phyloP scores from a whole-genome alignment of 2,113 vertebrate genomes.

The Puffinus mauretanicus region DNA sequence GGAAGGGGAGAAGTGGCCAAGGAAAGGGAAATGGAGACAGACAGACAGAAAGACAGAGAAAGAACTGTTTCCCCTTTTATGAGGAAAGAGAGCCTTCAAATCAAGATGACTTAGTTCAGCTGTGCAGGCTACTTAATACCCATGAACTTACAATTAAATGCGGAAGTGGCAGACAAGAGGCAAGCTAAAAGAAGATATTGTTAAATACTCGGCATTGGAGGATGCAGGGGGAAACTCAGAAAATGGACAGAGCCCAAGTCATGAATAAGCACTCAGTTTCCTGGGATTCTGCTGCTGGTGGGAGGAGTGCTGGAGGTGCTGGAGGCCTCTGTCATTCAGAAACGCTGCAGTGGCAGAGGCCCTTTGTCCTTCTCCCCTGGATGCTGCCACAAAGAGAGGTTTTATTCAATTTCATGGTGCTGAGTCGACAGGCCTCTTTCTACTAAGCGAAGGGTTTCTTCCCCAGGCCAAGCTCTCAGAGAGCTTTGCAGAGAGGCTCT shows the following conservation, averaged over 20 bases:
- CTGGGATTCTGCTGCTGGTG: conserved; percentile 61
- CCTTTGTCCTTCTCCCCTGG: conserved; percentile 84
- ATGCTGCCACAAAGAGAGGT: conserved; percentile 82
- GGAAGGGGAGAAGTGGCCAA: conserved; percentile 9
- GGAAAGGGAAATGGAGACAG: conserved; percentile 45
- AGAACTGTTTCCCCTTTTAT: conserved; percentile 62
- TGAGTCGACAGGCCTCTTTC: conserved; percentile 73
- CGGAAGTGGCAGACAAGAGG: conserved; percentile 84
- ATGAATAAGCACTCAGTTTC: conserved; percentile 78
- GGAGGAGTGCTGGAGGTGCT: conserved; percentile 60
- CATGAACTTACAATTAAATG: conserved; percentile 86
- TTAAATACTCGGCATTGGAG: conserved; percentile 60
- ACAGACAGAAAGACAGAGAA: conserved; percentile 60
- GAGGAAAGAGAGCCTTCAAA: conserved; percentile 52
- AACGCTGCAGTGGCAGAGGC: conserved; percentile 70
- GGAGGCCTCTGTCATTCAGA: conserved; percentile 75
- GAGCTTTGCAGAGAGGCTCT: conserved; percentile 56
- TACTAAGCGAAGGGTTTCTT: neutral
- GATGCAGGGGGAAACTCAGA: conserved; percentile 57
- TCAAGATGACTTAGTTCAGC: conserved; percentile 72
- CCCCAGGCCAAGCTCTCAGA: conserved; percentile 55
- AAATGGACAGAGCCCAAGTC: conserved; percentile 75
- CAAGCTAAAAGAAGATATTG: conserved; percentile 85
- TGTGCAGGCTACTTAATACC: conserved; percentile 82
- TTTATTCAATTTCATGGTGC: conserved; percentile 84